Evolutionary conservation across 2,113 vertebrate genomes (phyloP), one percentile per base, ranked within the genome.

Genomic region (Rhegmatorhina hoffmannsi): DNA sequence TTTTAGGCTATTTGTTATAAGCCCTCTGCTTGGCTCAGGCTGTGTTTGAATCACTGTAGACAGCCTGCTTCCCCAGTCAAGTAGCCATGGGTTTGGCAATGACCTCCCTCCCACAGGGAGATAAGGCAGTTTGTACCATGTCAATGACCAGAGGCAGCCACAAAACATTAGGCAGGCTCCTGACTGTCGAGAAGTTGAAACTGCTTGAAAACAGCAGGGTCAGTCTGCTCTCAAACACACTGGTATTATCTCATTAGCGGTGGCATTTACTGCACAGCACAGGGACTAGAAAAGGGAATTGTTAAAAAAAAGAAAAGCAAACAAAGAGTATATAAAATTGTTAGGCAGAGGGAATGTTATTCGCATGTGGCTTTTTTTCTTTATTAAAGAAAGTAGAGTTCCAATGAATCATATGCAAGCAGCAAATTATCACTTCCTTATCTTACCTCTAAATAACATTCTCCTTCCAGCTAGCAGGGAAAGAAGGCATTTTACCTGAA

Each of bases 151-250:
- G 96, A 96, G 87, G 88, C 96, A 96, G 96, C 96, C 97, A 82
- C 96, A 96, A 96, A 96, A 97, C 97, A 97, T 97, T 97, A 97
- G 89, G 86, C 97, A 94, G 97, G 97, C 97, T 97, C 96, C 97
- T 95, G 95, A 85, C 97, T 96, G 97, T 97, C 96, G 95, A 97
- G 95, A 94, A 94, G 94, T 89, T 72, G 84, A 95, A 96, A 59
- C 89, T 85, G 93, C 90, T 90, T 96, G 88, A 95, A 97, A 96
- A 96, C 95, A 95, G 78, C 94, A 49, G 89, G 97, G 95, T 94
- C 97, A 96, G 96, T 88, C 92, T 96, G 96, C 86, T 96, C 95
- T 90, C 95, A 88, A 78, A 63, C 90, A 96, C 80, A 59, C 92
- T 96, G 96, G 95, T 96, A 97, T 97, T 97, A 98, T 97, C 97